phyloP scores from a whole-genome alignment of 2,888 invertebrate genomes.

The Petrolisthes manimaculis region DNA sequence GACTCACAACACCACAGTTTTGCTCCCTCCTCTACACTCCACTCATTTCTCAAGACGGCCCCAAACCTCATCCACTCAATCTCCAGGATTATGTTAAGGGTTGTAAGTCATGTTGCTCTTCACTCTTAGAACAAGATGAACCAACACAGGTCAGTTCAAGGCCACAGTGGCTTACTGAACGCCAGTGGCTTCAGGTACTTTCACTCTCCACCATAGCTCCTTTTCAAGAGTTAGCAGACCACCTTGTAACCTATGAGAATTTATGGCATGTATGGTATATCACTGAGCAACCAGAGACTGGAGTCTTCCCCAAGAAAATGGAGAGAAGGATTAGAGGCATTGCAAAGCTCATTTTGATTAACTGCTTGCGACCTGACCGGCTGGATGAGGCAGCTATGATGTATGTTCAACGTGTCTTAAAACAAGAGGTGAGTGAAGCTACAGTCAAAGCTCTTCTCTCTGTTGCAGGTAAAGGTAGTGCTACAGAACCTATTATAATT shows the following conservation, averaged over 20 bases:
- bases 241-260: conserved; percentile 39
- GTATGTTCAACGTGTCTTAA: conserved; percentile 53
- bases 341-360: conserved; percentile 55
- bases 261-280: conserved; percentile 62
- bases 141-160: not conserved
- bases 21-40: conserved; percentile 52
- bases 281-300: conserved; percentile 61
- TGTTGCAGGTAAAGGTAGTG: conserved; percentile 40
- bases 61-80: not conserved
- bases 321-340: conserved; percentile 58
- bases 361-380: conserved; percentile 57
- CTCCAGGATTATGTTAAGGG: not conserved
- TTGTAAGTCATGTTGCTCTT: not conserved
- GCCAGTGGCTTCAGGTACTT: conserved; percentile 48
- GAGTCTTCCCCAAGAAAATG: conserved; percentile 47
- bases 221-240: conserved; percentile 44
- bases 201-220: conserved; percentile 33
- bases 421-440: conserved; percentile 34
- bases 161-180: conserved; percentile 50
- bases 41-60: conserved; percentile 7
- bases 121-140: not conserved
- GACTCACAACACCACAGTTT: conserved; percentile 33
- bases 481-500: conserved; percentile 45
- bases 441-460: conserved; percentile 48
- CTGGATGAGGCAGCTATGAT: conserved; percentile 56